Base-by-base conservation (phyloP, 1,140 invertebrate genomes). In the Drosophila pachea region DNA sequence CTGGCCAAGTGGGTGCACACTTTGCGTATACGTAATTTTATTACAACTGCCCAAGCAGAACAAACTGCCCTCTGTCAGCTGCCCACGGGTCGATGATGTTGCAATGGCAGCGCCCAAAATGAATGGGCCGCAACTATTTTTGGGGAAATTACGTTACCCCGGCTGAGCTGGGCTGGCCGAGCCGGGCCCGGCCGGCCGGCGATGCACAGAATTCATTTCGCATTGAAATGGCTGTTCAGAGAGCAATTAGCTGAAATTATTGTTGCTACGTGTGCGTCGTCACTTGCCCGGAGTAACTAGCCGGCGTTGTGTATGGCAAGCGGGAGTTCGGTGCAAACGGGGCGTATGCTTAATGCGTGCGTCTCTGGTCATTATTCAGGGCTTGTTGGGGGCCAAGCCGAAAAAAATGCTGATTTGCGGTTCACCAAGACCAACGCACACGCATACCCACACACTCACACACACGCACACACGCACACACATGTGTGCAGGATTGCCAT, bases 191-290 rank as follows among this genome's bases (percentile, higher is more conserved):
- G 55, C 62, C n/a, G 12, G n/a, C 74, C 48, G 36, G 55, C 62
- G 43, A 49, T 68, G 74, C 63, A 74, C 65, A 78, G 76, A 74
- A 84, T 84, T 84, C 81, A 84, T 86, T 84, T 84, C 76, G 76
- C 82, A 86, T 86, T 86, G 78, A 74, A 86, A 86, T 86, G 73
- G 71, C 81, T 81, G 82, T 86, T 86, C 76, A 77, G 81, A 86
- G 81, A 86, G 81, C 81, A 86, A 86, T 86, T 86, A 86, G 81
- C 81, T 84, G 81, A 86, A 86, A 86, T 86, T 86, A 86, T 86
- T 84, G 81, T 76, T 86, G 73, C 76, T 86, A 84, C 81, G 81
- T 84, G 81, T 81, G 81, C 81, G 78, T 86, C 81, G 81, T 76
- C 79, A 83, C 79, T 83, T 73, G 54, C 47, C 47, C 55, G 56